Base-by-base conservation (phyloP, 53 echinoderm and acorn worm species). In the Crossaster papposus region DNA sequence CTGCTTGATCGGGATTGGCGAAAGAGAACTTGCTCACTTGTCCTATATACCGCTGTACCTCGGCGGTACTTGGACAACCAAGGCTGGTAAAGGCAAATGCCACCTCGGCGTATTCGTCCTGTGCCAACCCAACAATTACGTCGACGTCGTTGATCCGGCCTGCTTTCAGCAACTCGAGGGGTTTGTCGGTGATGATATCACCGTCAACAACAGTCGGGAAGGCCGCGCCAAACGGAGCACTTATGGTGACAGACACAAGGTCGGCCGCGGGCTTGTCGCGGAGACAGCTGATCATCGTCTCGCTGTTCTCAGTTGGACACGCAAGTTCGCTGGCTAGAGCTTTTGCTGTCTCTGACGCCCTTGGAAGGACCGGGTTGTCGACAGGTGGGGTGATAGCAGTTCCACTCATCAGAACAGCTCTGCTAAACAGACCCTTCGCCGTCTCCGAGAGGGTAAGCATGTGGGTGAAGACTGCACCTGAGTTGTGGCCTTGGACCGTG, bases 401-500 rank as follows among this genome's bases (percentile, higher is more conserved):
- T 14, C 71, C 89, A 18, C 91, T 81, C 32, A 93, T 76, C 24
- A 89, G 51, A 20, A 95, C 80, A 37, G 70, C 91, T 36, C 87
- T 84, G 26, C 91, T 89, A 68, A 93, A 81, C 0, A 93, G 89
- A 13, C 86, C 91, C 14, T 95, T 35, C 50, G 76, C 85, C 24
- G 58, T 74, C 51, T 71, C 80, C 10, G 89, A 89, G 55, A 90
- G 65, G 17, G 91, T 65, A 14, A 93, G 83, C 23, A 91, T 36
- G 35, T 89, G 86, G 20, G 89, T 84, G 28, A 91, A 64, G 0
- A 83, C 76, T 2, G 84, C 93, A 12, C 95, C 95, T 1, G 91
- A 71, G n/a, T 91, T 91, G 32, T 84, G 54, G 29, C 95, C 95
- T 50, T 91, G 54, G 13, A 90, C 79, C 13, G 93, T 95, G 51